Percentiles rank a stretch among this genome's conserved stretches.
Conservation (phyloP, 1,140 invertebrate genomes). For the Onthophagus taurus region DNA sequence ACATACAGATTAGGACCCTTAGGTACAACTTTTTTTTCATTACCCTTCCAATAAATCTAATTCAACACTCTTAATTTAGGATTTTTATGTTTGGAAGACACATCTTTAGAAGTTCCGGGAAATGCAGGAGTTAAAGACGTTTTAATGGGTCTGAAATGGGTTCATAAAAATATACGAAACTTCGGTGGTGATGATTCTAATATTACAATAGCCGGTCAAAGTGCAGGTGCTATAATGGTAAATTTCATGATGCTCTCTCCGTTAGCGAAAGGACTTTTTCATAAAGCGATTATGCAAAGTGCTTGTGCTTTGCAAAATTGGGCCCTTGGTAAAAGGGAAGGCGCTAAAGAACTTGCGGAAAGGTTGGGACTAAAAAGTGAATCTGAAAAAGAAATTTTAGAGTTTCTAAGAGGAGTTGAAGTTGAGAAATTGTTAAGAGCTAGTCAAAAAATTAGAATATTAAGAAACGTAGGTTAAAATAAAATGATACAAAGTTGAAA, state of each 20-base stretch:
- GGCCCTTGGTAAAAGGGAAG: no score
- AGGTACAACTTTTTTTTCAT: no score
- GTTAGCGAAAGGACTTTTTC: conserved; percentile 18
- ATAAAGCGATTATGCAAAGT: neutral
- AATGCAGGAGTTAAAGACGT: conserved; percentile 31
- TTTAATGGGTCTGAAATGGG: conserved; percentile 27
- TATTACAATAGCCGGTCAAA: conserved; percentile 42
- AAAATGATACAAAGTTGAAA: neutral
- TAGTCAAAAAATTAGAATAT: neutral
- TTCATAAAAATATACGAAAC: conserved; percentile 38
- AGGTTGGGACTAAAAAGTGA: neutral
- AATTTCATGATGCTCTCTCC: conserved; percentile 27
- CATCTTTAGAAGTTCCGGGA: conserved; percentile 27
- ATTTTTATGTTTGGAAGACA: no score
- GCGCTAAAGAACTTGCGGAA: neutral
- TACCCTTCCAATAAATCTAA: no score
- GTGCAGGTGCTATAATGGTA: conserved; percentile 36
- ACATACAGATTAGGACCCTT: no score
- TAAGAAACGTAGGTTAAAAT: neutral
- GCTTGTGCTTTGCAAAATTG: neutral
- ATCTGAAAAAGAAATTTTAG: neutral
- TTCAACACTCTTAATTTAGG: no score
- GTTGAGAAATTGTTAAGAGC: neutral
- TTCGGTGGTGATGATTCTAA: conserved; percentile 42
- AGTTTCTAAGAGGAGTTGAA: neutral